Percentiles rank a stretch among this genome's conserved stretches.
Conservation (phyloP, 2,888 invertebrate species). For the Rhaphigaster nebulosa region DNA sequence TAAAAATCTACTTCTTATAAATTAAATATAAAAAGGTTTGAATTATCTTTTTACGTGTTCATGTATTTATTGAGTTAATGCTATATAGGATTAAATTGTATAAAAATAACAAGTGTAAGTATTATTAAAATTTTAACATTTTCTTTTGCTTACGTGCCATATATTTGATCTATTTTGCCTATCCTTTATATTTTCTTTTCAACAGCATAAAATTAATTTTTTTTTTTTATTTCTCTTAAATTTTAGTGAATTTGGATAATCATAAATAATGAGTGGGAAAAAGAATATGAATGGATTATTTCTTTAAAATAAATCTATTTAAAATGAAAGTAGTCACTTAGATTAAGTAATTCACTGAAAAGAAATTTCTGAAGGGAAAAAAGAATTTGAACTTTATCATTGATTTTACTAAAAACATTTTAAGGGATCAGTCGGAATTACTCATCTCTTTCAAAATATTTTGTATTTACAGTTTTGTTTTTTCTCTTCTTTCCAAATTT, state of each 20-base stretch:
- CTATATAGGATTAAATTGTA: background rate
- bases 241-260: background rate
- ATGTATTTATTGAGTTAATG: background rate
- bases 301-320: background rate
- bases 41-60: background rate
- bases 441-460: background rate
- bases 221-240: background rate
- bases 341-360: background rate
- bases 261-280: background rate
- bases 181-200: background rate
- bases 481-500: background rate
- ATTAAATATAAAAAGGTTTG: background rate
- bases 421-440: background rate
- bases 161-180: background rate
- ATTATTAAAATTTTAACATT: background rate
- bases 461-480: background rate
- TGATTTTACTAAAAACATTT: background rate
- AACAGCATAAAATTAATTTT: background rate
- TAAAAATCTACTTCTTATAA: background rate
- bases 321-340: background rate
- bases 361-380: background rate
- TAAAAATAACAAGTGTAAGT: background rate
- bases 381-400: background rate
- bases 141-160: slow-evolving; percentile 3
- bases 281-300: background rate